phyloP scores from a whole-genome alignment of 2,888 invertebrate genomes.

The Drosophila peninsularis region DNA sequence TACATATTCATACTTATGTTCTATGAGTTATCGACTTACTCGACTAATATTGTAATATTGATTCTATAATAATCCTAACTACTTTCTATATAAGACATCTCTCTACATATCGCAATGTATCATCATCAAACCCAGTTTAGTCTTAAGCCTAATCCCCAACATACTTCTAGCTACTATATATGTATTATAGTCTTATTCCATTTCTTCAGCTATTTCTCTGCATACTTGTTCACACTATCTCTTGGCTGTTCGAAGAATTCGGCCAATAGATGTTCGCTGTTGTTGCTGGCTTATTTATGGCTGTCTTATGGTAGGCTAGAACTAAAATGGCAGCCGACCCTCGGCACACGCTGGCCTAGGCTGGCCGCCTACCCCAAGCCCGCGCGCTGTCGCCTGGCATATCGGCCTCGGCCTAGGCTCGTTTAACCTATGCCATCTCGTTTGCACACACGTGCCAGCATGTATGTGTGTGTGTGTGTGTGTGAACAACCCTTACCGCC shows the following conservation, averaged over 20 bases:
- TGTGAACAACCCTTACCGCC: constrained; percentile 62
- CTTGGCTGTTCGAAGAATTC: neutral
- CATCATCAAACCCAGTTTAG: neutral
- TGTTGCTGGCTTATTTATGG: constrained; percentile 33
- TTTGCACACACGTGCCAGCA: constrained; percentile 31
- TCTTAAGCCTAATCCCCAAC: neutral
- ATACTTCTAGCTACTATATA: neutral
- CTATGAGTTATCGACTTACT: too few species aligned
- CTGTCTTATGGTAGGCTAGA: constrained; percentile 23
- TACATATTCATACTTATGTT: too few species aligned
- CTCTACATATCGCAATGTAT: too few species aligned
- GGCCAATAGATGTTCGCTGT: constrained; percentile 10
- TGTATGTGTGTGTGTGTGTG: constrained; percentile 14
- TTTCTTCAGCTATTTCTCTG: neutral
- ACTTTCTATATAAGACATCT: too few species aligned
- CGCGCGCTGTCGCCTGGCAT: constrained; percentile 10
- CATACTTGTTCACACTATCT: neutral
- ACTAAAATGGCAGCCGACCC: constrained; percentile 51
- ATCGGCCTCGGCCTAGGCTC: constrained; percentile 43
- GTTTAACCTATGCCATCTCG: constrained; percentile 44
- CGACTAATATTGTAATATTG: too few species aligned
- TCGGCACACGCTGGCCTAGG: constrained; percentile 1
- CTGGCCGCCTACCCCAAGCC: neutral
- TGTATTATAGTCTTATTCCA: neutral
- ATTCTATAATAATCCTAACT: too few species aligned